phyloP scores from a whole-genome alignment of 2,113 vertebrate species.

The Sphaerodactylus townsendi region DNA sequence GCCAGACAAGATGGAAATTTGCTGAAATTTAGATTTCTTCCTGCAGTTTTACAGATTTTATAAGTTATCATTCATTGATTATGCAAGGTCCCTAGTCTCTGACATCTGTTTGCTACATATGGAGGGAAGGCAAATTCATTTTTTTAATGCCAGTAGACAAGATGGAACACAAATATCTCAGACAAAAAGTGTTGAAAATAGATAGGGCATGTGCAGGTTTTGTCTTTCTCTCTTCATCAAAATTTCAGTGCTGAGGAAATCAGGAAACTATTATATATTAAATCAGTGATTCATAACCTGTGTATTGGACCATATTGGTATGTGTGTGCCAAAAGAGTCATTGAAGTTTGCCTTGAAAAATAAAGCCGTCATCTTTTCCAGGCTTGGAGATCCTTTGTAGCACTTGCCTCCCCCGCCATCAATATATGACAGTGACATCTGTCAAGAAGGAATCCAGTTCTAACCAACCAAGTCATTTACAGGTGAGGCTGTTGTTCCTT shows the following conservation, averaged over 20 bases:
- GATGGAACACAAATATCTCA: slow-evolving; percentile 47
- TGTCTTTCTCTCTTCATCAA: neutral
- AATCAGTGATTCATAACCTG: neutral
- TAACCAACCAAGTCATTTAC: too few species aligned
- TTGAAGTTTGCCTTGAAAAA: too few species aligned
- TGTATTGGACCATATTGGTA: neutral
- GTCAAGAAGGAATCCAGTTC: too few species aligned
- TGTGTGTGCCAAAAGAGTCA: too few species aligned
- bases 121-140: slow-evolving; percentile 45
- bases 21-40: slow-evolving; percentile 74
- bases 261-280: neutral
- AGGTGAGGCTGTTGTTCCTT: too few species aligned
- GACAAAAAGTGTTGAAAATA: neutral
- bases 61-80: slow-evolving; percentile 65
- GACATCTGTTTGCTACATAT: slow-evolving; percentile 71
- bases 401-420: neutral
- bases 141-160: slow-evolving; percentile 27
- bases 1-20: slow-evolving; percentile 60
- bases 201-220: slow-evolving; percentile 15
- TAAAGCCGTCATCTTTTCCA: neutral
- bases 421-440: neutral
- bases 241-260: neutral
- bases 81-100: slow-evolving; percentile 51
- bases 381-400: neutral
- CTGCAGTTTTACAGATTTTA: slow-evolving; percentile 67